phyloP scores from a whole-genome alignment of 1,140 invertebrate species.

The Pollicipes pollicipes region DNA sequence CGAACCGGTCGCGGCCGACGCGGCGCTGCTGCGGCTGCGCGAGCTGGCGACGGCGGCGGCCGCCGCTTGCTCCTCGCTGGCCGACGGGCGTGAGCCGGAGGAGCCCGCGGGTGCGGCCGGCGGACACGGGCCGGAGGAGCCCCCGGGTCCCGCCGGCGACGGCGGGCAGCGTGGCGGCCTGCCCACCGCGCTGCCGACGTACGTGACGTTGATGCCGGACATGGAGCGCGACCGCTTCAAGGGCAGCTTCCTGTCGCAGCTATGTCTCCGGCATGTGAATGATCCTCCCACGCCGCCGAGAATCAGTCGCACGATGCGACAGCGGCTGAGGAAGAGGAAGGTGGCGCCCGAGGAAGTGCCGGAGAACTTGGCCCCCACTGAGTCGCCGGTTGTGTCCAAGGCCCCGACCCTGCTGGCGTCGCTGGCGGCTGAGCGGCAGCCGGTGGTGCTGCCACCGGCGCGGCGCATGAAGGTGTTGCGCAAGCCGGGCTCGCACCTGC shows the following conservation, averaged over 20 bases:
- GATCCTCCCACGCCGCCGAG: neutral
- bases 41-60: neutral
- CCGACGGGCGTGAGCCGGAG: no score
- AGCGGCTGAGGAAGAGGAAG: neutral
- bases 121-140: neutral
- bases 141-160: no score
- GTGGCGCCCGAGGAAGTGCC: neutral
- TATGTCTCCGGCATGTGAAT: neutral
- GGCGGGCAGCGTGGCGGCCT: no score
- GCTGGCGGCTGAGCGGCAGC: neutral
- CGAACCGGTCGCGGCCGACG: neutral
- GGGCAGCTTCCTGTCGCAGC: neutral
- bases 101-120: no score
- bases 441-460: neutral
- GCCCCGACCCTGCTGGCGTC: neutral
- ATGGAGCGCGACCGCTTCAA: neutral
- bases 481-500: neutral
- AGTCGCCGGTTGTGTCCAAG: no score
- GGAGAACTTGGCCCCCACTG: neutral
- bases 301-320: neutral
- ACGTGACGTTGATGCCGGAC: neutral
- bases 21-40: neutral
- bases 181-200: neutral
- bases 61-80: no score
- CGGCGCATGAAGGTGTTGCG: neutral